Base-by-base conservation (phyloP, 2,888 invertebrate species). In the Meiosimyza decipiens region DNA sequence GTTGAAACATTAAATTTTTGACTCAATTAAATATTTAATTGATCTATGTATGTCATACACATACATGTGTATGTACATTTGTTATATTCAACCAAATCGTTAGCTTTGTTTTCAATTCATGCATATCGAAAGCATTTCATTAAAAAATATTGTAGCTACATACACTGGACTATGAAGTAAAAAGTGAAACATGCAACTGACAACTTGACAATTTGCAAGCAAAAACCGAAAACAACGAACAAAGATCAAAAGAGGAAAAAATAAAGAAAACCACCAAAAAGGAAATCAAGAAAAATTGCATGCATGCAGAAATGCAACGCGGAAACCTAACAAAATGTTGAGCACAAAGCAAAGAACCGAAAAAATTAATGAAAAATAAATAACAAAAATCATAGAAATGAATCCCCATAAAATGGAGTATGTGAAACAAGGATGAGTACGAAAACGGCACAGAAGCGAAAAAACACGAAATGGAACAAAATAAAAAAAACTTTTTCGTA, bases 401-500 rank as follows among this genome's bases (percentile, higher is more conserved):
- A 40, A 40, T 4, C 40, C 40, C 40, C 40, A 40, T 40, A 40
- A 40, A 40, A 40, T 40, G 40, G 40, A 40, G 40, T 40, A 40
- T 40, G 40, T 40, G 40, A 40, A 40, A 40, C 9, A 40, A 40
- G 40, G 40, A 40, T 40, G 40, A 40, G 40, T 40, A 40, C 40
- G 40, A 40, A 6, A 40, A 7, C 40, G 9, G 40, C 40, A 51
- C 49, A 57, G 64, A 67, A 71, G 62, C 69, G 68, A 65, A 69
- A 55, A 54, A 7, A 64, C 15, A 71, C 59, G 67, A 72, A 66
- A 65, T 70, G 67, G 59, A 63, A 47, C 15, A 52, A 22, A 28
- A 18, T 11, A 40, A 73, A 67, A 77, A 78, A 76, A 77, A 79
- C 78, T 78, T 75, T 77, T 79, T 79, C 79, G 79, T 78, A 83